Conservation (phyloP, 2,797 vertebrate species). For the Hippocampus kuda region DNA sequence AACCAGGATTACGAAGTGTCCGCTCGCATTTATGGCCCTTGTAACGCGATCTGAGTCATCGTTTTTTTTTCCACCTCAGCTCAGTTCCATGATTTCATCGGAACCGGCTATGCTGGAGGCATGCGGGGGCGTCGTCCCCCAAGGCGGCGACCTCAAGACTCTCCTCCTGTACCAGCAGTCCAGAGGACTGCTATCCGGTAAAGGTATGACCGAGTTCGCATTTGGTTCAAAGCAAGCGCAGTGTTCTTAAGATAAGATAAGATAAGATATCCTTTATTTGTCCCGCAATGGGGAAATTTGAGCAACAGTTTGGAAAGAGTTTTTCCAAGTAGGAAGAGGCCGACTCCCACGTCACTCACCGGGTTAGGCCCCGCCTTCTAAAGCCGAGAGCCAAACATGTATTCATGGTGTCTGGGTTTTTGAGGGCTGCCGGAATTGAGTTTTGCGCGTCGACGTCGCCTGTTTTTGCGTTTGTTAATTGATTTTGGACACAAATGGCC, state of each 20-base stretch:
- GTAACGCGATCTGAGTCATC: background rate
- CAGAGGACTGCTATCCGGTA: slow-evolving; percentile 53
- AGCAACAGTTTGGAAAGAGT: no score
- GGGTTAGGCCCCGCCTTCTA: background rate
- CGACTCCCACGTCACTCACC: background rate
- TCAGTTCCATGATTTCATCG: slow-evolving; percentile 58
- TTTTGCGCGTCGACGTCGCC: no score
- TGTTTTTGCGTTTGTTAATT: no score
- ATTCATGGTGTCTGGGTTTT: no score
- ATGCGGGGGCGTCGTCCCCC: slow-evolving; percentile 56
- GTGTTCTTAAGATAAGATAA: no score
- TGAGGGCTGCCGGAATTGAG: no score
- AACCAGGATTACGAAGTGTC: background rate
- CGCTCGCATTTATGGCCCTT: background rate
- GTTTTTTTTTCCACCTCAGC: slow-evolving; percentile 35
- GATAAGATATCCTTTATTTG: no score
- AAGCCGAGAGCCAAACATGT: background rate
- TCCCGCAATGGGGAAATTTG: no score
- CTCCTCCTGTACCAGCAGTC: slow-evolving; percentile 60
- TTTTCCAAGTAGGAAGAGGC: no score
- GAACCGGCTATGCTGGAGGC: slow-evolving; percentile 53
- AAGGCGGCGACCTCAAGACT: slow-evolving; percentile 53
- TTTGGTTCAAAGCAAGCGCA: no score
- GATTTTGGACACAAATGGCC: no score
- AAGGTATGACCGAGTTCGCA: slow-evolving; percentile 43